These are phyloP conservation scores for Eulemur rubriventer DNA, from an alignment of 2,797 vertebrate genomes.

Conservation along the genomic window DNA sequence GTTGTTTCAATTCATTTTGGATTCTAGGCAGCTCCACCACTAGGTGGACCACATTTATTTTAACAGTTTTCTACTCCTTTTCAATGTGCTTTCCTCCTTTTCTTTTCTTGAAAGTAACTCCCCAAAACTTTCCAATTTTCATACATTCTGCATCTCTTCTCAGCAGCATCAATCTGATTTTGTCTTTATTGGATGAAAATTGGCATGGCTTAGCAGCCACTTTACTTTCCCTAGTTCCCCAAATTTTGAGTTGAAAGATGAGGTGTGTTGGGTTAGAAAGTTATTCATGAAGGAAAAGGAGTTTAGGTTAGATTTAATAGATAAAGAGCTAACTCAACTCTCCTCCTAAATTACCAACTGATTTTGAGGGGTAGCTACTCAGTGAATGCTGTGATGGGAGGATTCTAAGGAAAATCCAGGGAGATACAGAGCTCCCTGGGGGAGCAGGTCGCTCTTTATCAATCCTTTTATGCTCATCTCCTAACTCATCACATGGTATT, in stretches of 20 bases:
- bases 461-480: neutral
- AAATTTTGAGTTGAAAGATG: neutral
- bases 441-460: neutral
- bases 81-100: neutral
- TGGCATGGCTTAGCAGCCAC: accelerated
- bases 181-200: neutral
- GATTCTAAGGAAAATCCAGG: neutral
- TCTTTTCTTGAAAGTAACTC: neutral
- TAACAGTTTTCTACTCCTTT: neutral
- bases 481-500: neutral
- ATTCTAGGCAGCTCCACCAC: neutral
- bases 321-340: neutral
- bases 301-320: neutral
- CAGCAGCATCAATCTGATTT: neutral
- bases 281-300: neutral
- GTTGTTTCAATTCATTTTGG: neutral
- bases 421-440: neutral
- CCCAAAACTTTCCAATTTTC: neutral
- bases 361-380: neutral
- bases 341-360: neutral
- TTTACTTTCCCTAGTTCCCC: neutral
- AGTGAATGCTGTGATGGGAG: neutral
- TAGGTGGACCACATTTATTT: neutral
- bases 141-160: neutral
- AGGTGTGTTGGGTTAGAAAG: neutral